Evolutionary conservation across 2,113 vertebrate species (phyloP).

Genomic region (Castor canadensis): DNA sequence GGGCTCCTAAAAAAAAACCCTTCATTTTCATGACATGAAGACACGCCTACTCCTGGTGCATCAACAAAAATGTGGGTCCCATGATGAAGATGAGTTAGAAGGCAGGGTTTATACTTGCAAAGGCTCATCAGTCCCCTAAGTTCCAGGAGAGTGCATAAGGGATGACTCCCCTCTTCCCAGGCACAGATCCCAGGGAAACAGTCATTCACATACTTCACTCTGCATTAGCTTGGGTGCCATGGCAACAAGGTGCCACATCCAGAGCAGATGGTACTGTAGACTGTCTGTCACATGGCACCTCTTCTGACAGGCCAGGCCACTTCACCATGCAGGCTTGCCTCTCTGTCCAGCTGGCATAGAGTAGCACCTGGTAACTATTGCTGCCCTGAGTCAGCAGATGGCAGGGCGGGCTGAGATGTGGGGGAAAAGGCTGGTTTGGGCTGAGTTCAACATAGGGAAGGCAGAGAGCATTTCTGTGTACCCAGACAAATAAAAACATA

Average conservation of each 20-base stretch:
- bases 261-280: conserved; percentile 3
- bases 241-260: conserved; percentile 4
- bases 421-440: neutral
- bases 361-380: conserved; percentile 39
- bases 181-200: neutral
- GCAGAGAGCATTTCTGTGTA: too few species aligned
- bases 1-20: neutral
- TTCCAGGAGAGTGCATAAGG: neutral
- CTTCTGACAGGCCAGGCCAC: neutral
- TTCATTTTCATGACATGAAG: neutral
- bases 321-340: neutral
- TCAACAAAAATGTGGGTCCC: neutral
- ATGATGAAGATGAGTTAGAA: neutral
- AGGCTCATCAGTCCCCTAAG: neutral
- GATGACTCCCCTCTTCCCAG: neutral
- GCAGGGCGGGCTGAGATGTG: neutral
- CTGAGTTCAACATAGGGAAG: neutral
- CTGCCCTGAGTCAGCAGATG: neutral
- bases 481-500: neutral
- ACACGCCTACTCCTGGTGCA: neutral
- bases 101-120: neutral
- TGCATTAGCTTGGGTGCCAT: neutral
- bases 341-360: conserved; percentile 6
- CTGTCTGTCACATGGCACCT: neutral
- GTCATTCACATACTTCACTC: neutral